A percentile compares a stretch with the other conserved stretches of the same genome.
phyloP scores from a whole-genome alignment of 2,888 invertebrate species.

The Zhengitettix transpicula region DNA sequence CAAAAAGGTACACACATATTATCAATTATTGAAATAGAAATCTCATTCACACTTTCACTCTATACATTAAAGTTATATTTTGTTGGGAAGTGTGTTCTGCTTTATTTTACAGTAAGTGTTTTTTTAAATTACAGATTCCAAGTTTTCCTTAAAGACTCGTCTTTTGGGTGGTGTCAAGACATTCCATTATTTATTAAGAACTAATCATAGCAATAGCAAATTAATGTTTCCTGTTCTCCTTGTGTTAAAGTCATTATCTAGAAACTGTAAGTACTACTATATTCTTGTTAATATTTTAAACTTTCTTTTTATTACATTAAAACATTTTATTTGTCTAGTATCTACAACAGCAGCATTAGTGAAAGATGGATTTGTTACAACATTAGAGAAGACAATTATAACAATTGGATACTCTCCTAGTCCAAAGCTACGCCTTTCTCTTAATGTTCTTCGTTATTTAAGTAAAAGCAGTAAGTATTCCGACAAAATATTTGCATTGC shows the following conservation, averaged over 20 bases:
- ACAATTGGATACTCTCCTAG: conserved; percentile 42
- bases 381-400: conserved; percentile 41
- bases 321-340: conserved; percentile 16
- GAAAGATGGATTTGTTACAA: conserved; percentile 39
- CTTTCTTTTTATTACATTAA: not conserved
- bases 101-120: too few relatives aligned
- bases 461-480: conserved; percentile 43
- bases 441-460: conserved; percentile 49
- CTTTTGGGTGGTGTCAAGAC: conserved; percentile 40
- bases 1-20: conserved; percentile 29
- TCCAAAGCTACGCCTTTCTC: conserved; percentile 40
- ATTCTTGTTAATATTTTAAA: conserved; percentile 5
- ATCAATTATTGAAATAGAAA: not conserved
- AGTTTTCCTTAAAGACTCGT: conserved; percentile 48
- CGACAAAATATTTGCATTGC: too few relatives aligned
- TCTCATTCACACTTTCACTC: too few relatives aligned
- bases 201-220: conserved; percentile 40
- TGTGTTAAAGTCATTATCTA: conserved; percentile 40
- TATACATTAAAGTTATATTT: too few relatives aligned
- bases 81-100: too few relatives aligned
- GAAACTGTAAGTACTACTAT: conserved; percentile 32
- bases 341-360: conserved; percentile 30
- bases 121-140: conserved; percentile 25
- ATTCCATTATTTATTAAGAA: conserved; percentile 41
- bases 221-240: conserved; percentile 38